Base-by-base conservation (phyloP, 1,140 invertebrate species). In the Drosophila rufa region DNA sequence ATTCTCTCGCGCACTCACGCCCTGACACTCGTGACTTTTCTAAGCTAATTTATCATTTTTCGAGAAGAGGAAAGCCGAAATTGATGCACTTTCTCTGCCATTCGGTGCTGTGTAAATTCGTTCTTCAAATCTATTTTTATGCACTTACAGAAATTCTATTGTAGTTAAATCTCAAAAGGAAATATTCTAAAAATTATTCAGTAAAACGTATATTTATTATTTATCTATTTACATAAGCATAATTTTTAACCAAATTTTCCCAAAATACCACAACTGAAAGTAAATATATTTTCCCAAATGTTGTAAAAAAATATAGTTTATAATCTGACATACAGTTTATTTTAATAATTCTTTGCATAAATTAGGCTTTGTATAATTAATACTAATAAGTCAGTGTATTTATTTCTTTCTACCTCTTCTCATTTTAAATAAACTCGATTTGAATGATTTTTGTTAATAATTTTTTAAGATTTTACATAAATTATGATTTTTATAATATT, bases 21-120 rank as follows among this genome's bases (percentile, higher is more conserved):
- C 82, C 82, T 85, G 78, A 80, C 82, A 82, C 82, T 84, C 82
- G 82, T 86, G 82, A 84, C 82, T 84, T 86, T 84, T 84, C 82
- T 82, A 84, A 84, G 79, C 70, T 78, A 78, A 84, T 84, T 84
- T 84, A 84, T 84, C 82, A 84, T 56, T 75, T 78, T 70, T 61
- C 50, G 42, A 60, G 69, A 73, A 59, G 67, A 73, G 69, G 48
- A 51, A 64, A 38, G 17, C 64, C 68, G 19, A 75, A 79, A 74
- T 62, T 47, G 56, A 67, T 76, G 82, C 81, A 84, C 82, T 84
- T 84, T 84, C 82, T 84, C 82, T 42, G 67, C 30, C 64, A 69
- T 46, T 68, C 65, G 55, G 45, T 38, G 42, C 51, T 40, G 56
- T 40, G 56, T 46, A 61, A 46, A 74, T 40, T 22, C 48, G 48